Evolutionary conservation across 2,888 invertebrate species (phyloP), one percentile per base, ranked within the genome.

Genomic region (Archips xylosteana): DNA sequence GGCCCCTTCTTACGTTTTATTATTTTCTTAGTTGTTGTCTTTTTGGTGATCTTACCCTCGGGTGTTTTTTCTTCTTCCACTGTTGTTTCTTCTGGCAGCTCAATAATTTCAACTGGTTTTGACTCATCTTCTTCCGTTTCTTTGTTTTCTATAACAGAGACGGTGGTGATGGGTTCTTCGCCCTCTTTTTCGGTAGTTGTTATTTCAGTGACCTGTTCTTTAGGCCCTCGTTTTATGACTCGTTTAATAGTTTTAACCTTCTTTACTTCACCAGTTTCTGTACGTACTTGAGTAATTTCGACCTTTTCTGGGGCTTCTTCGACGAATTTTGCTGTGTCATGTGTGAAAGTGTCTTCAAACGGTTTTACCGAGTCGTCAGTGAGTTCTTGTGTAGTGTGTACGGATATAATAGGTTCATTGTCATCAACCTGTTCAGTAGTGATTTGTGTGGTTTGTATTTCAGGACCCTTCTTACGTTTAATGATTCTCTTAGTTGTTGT

Each of bases 1-100:
- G 84, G 82, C 4, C 82, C 75, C 89, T 74, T 89, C 89, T 68
- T 92, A 78, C 36, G 93, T 89, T 81, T 92, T 32, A 89, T 87
- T 0, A 85, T 76, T 3, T 85, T 85, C 75, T 86, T 89, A 60
- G 82, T 86, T 5, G 87, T 77, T 13, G 85, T 76, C 71, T 85
- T 83, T 74, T 86, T 87, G 8, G 76, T 78, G 2, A 77, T 57
- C 65, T 75, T 82, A 77, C 83, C 83, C 61, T 84, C 82, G 59
- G 83, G 81, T 13, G 80, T 80, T 9, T 70, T 77, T 6, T 82
- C 77, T 75, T 84, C 51, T 10, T 68, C 68, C 1, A 76, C 76
- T 75, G 76, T 76, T 12, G 79, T 80, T 67, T 92, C 85, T 76
- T 88, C 87, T 3, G 90, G 89, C 2, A 89, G 76, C 75, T 90